Evolutionary conservation across 2,797 vertebrate genomes (phyloP), one percentile per base, ranked within the genome.

Genomic region (Sciurus carolinensis): DNA sequence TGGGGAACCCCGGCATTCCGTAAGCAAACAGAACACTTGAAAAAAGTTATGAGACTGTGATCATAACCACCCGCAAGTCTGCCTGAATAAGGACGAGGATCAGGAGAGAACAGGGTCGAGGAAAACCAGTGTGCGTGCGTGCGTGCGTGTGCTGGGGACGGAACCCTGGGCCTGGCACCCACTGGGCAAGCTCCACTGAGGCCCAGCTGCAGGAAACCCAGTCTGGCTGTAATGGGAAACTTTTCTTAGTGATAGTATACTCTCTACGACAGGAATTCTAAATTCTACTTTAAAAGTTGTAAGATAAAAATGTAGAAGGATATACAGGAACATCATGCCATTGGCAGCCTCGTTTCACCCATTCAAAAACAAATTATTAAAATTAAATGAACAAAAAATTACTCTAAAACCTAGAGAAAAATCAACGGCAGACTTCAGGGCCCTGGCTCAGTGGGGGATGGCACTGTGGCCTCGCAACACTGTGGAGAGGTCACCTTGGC

Each of bases 391-490:
- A 67, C 2, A 30, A 86, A 73, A 59, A 7, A 22, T n/a, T 4
- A 62, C 20, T 47, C 0, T 28, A 64, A 85, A 88, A 82, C 39
- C 59, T 6, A 62, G 44, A 76, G 22, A 76, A 79, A 77, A 79
- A 72, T 1, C 79, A 75, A 59, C 67, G 67, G n/a, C 28, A 85
- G 67, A 77, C 52, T 26, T 62, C 81, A 12, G 52, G 81, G 57
- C 30, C 15, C 22, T 44, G 76, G 59, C 73, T 72, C 1, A 5
- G 2, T 0, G 33, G 62, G 30, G 20, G 33, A 24, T 28, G 36
- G 28, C 0, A 14, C 0, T 4, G 0, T 1, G 20, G 36, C 22
- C 8, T 9, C 14, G 2, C 0, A 0, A 28, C 11, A 62, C 91
- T 5, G 0, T 1, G 7, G 59, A 52, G 79, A 15, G 26, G 47